Base-by-base conservation (phyloP, 2,888 invertebrate species). In the Magallana nippona region DNA sequence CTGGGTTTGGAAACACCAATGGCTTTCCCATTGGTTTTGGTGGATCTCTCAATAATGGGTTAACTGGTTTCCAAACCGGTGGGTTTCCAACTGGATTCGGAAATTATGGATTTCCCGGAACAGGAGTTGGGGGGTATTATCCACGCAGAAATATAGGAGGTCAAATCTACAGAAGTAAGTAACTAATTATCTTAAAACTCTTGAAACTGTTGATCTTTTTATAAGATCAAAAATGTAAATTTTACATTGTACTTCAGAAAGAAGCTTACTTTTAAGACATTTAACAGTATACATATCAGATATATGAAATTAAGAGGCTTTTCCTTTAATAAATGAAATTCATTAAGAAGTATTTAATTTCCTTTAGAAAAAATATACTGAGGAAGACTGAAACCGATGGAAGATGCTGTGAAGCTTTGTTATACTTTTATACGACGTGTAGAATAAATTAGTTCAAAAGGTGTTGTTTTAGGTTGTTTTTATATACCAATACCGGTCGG, bases 361-460 rank as follows among this genome's bases (percentile, higher is more conserved):
- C 27, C 17, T 27, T 22, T 15, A 32, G 32, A 71, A 22, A 71
- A 27, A 71, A 32, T 71, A 27, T 71, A 71, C 8, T 71, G 32
- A 15, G 22, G 32, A 71, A 27, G 27, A 19, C 71, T 2, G 27
- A 71, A 27, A 15, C 22, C 27, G 13, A 71, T 13, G 1, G 27
- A 8, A 22, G 60, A 60, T 1, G n/a, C n/a, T 8, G 8, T 8
- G 60, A 71, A 27, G 15, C 5, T 71, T 71, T 71, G 22, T 27
- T 71, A 27, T 71, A 71, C 32, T 71, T 71, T 71, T 71, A 71
- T 71, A 44, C 44, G 44, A 71, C 71, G 27, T 71, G 19, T 71
- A 71, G 15, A 71, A 71, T 71, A 71, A 27, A 71, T 71, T 71
- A 22, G 13, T 71, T 22, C 13, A 71, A 22, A n/a, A 71, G 44